Percentiles rank a stretch among this genome's conserved stretches.
Conservation (phyloP, 2,113 vertebrate species). For the Cavia aperea region DNA sequence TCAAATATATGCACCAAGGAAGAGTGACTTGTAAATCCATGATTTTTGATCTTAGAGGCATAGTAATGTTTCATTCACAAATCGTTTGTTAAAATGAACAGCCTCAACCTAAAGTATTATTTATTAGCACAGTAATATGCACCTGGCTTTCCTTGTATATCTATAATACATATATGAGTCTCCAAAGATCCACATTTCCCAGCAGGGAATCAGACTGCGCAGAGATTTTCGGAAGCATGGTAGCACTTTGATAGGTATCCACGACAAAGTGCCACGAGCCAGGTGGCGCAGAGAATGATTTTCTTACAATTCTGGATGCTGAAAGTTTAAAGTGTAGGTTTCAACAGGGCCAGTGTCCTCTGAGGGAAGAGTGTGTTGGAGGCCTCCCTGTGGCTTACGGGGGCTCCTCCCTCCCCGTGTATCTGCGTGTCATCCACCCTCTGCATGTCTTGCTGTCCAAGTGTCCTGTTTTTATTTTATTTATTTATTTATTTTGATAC, state of each 20-base stretch:
- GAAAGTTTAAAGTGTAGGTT: not conserved
- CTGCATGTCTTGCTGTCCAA: not conserved
- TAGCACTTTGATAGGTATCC: not conserved
- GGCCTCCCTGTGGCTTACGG: not conserved
- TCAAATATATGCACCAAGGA: not conserved
- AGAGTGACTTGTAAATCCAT: not conserved
- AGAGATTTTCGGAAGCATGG: not conserved
- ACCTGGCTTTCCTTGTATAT: not conserved
- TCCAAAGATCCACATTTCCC: not conserved
- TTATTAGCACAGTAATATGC: not conserved
- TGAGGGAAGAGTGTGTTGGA: not conserved
- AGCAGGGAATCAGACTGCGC: not conserved
- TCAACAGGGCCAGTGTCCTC: not conserved
- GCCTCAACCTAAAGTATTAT: not conserved
- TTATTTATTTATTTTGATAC: no score
- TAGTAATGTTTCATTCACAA: not conserved
- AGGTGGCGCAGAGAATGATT: not conserved
- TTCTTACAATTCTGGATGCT: not conserved
- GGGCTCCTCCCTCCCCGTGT: not conserved
- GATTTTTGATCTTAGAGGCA: not conserved
- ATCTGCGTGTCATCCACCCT: not conserved
- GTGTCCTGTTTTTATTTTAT: not conserved
- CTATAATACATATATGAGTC: not conserved
- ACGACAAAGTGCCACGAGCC: not conserved
- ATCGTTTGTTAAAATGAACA: constrained; percentile 34